Conservation (phyloP, 2,797 vertebrate species). For the Malurus leucopterus region DNA sequence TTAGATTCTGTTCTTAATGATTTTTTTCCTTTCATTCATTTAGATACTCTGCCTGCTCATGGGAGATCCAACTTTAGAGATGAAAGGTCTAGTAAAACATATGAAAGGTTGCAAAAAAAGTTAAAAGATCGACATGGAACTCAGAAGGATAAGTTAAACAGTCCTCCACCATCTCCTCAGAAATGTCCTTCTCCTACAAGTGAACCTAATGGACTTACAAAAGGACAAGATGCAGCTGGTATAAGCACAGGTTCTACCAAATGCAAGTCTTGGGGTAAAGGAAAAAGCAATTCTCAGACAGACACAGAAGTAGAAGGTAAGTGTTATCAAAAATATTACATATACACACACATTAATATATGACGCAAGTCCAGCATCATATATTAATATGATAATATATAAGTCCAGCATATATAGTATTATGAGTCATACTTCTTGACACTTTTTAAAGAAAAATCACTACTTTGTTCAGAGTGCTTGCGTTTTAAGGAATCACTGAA, state of each 20-base stretch:
- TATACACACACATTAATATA: neutral
- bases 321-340: neutral
- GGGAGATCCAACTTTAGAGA: conserved; percentile 89
- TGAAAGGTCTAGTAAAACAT: conserved; percentile 92
- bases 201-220: conserved; percentile 84
- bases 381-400: no score
- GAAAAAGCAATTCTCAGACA: conserved; percentile 67
- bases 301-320: conserved; percentile 82
- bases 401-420: neutral
- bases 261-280: conserved; percentile 74
- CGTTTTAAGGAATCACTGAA: neutral
- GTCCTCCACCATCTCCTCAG: conserved; percentile 89
- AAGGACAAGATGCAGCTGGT: conserved; percentile 69
- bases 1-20: neutral
- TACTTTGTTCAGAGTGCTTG: neutral
- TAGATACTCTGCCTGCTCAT: conserved; percentile 87
- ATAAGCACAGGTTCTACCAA: conserved; percentile 68
- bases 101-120: conserved; percentile 94
- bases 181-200: conserved; percentile 82
- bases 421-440: neutral
- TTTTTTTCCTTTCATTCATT: neutral
- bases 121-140: conserved; percentile 90
- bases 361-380: neutral
- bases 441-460: neutral
- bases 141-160: conserved; percentile 85